Conservation (phyloP, 2,113 vertebrate genomes). For the Xenotilapia caudafasciata region DNA sequence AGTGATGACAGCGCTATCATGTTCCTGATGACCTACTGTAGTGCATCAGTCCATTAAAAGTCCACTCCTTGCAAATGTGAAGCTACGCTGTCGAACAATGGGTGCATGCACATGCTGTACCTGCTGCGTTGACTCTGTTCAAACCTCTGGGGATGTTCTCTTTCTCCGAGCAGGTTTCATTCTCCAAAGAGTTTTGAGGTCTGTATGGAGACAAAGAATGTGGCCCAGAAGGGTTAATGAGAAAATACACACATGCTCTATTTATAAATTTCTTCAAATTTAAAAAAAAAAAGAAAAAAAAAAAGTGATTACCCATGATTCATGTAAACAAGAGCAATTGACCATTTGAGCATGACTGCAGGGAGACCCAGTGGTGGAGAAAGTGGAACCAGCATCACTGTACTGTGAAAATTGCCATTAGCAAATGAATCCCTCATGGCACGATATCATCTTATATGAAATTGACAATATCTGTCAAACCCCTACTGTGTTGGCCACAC, state of each 20-base stretch:
- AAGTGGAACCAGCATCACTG: constrained; percentile 1
- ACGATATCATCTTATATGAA: constrained; percentile 39
- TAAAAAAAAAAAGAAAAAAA: accelerated
- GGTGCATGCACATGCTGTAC: constrained; percentile 25
- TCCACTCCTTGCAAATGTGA: constrained; percentile 49
- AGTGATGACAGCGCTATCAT: constrained; percentile 62
- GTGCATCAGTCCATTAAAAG: constrained; percentile 60
- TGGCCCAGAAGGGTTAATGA: background rate
- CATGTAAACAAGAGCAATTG: background rate
- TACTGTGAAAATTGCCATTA: constrained; percentile 37
- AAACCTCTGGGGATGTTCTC: constrained; percentile 60
- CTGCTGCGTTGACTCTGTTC: constrained; percentile 71
- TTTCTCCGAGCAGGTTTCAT: constrained; percentile 14
- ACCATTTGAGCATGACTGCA: background rate
- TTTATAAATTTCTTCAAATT: background rate
- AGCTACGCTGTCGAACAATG: background rate
- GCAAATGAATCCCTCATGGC: constrained; percentile 44
- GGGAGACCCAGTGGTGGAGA: background rate
- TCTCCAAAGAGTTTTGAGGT: constrained; percentile 13
- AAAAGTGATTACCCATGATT: background rate
- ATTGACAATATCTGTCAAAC: constrained; percentile 63
- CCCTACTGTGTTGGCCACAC: constrained; percentile 38
- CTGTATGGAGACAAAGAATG: constrained; percentile 31
- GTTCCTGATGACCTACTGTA: constrained; percentile 52
- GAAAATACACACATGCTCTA: background rate